These are phyloP conservation scores for Philereme vetulata DNA, from an alignment of 2,888 invertebrate species.

Conservation along the genomic window DNA sequence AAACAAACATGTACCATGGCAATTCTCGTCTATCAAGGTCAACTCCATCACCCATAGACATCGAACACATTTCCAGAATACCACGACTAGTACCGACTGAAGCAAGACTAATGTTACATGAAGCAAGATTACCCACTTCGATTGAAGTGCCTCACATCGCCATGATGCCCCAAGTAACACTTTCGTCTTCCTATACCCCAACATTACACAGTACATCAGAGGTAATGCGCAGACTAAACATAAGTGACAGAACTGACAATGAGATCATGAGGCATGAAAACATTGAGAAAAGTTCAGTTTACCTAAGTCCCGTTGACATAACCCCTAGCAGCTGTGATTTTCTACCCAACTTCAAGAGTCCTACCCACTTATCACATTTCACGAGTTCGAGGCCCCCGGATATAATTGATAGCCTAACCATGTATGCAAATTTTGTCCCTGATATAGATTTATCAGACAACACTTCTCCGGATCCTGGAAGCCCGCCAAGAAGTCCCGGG, in stretches of 20 bases:
- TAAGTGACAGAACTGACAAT: slow-evolving; percentile 50
- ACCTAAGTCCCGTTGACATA: slow-evolving; percentile 69
- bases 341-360: slow-evolving; percentile 57
- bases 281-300: slow-evolving; percentile 47
- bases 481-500: slow-evolving; percentile 72
- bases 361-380: slow-evolving; percentile 47
- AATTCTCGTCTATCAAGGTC: slow-evolving; percentile 21
- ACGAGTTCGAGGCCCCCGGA: slow-evolving; percentile 64
- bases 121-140: slow-evolving; percentile 22
- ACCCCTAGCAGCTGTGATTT: slow-evolving; percentile 67
- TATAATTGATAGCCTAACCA: slow-evolving; percentile 76
- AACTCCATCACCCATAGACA: slow-evolving; percentile 33
- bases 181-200: slow-evolving; percentile 27
- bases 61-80: slow-evolving; percentile 28
- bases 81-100: slow-evolving; percentile 25
- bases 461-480: slow-evolving; percentile 70
- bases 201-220: slow-evolving; percentile 44
- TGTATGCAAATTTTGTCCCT: slow-evolving; percentile 78
- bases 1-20: slow-evolving; percentile 12
- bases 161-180: slow-evolving; percentile 29
- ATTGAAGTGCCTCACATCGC: slow-evolving; percentile 20
- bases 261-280: slow-evolving; percentile 49
- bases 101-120: slow-evolving; percentile 24
- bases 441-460: slow-evolving; percentile 79
- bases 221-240: slow-evolving; percentile 54